Percentiles rank a stretch among this genome's conserved stretches.
phyloP scores from a whole-genome alignment of 2,797 vertebrate genomes.

The Triplophysa bombifrons region DNA sequence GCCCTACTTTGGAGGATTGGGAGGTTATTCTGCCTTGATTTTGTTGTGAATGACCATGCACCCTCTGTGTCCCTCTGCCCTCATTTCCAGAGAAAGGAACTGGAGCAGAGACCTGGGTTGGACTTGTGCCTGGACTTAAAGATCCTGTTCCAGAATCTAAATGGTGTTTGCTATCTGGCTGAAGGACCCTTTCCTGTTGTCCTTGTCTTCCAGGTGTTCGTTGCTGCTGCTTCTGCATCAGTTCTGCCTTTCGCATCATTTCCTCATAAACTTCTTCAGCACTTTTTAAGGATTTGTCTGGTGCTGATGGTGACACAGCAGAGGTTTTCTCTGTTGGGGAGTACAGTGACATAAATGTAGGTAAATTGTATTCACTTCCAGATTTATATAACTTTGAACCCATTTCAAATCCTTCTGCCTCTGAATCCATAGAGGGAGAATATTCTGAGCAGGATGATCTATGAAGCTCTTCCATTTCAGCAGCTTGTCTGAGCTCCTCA shows the following conservation, averaged over 20 bases:
- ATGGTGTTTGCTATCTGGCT: constrained; percentile 81
- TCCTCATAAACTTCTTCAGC: constrained; percentile 99
- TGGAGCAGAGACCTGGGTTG: constrained; percentile 91
- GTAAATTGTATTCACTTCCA: constrained; percentile 96
- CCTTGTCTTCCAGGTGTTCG: constrained; percentile 71
- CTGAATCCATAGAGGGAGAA: constrained; percentile 95
- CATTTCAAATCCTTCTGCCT: constrained; percentile 92
- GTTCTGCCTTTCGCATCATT: constrained; percentile 98
- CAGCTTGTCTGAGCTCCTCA: constrained; percentile 95
- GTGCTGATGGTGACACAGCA: constrained; percentile 70
- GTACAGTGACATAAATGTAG: constrained; percentile 96
- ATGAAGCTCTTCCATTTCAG: constrained; percentile 99
- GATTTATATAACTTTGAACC: constrained; percentile 94
- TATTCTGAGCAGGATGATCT: constrained; percentile 98
- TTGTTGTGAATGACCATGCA: constrained; percentile 92
- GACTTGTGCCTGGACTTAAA: constrained; percentile 94
- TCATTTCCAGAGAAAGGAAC: constrained; percentile 85
- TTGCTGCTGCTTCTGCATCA: constrained; percentile 87
- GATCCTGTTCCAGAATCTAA: constrained; percentile 84
- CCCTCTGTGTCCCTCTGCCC: constrained; percentile 83
- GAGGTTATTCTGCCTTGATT: constrained; percentile 86
- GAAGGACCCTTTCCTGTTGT: constrained; percentile 62
- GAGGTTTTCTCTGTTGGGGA: constrained; percentile 90
- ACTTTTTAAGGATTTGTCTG: constrained; percentile 93
- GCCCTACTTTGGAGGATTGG: constrained; percentile 76